Evolutionary conservation across 2,888 invertebrate genomes (phyloP).

Genomic region (Zygogramma bicolorata): DNA sequence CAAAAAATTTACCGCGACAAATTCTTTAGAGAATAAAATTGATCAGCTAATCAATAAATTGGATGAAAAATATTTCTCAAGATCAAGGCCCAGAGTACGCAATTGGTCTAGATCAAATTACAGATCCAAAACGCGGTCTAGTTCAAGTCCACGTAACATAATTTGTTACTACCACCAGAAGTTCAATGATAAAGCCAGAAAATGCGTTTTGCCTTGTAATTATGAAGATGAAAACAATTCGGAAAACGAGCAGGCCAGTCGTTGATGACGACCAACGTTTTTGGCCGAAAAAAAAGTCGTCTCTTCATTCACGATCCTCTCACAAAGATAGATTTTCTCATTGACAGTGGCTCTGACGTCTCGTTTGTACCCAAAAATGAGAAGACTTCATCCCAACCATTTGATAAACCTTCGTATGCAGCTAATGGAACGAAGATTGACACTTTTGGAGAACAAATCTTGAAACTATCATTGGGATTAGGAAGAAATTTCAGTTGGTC

Average conservation of each 20-base stretch:
- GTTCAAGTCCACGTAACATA: background rate
- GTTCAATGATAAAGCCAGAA: slow-evolving; percentile 1
- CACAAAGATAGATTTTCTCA: background rate
- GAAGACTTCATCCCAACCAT: background rate
- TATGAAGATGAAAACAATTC: background rate
- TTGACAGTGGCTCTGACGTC: background rate
- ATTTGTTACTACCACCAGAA: background rate
- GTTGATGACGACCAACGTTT: background rate
- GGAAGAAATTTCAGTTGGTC: slow-evolving; percentile 17
- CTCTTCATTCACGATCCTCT: background rate
- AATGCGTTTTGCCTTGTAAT: background rate
- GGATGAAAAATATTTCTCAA: too few species aligned
- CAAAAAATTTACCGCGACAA: background rate
- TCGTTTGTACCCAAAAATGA: too few species aligned
- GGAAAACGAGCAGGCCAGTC: slow-evolving; percentile 2
- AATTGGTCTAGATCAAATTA: background rate
- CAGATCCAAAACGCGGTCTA: background rate
- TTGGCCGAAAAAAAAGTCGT: background rate
- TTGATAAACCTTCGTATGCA: slow-evolving; percentile 17
- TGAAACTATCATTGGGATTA: slow-evolving; percentile 10
- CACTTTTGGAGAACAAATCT: slow-evolving; percentile 16
- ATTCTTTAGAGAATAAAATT: background rate
- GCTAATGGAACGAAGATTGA: slow-evolving; percentile 16
- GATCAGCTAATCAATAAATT: too few species aligned
- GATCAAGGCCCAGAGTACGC: background rate